These are phyloP conservation scores for Parauchenoglanis ngamensis DNA, from an alignment of 2,797 vertebrate genomes.

Conservation along the genomic window DNA sequence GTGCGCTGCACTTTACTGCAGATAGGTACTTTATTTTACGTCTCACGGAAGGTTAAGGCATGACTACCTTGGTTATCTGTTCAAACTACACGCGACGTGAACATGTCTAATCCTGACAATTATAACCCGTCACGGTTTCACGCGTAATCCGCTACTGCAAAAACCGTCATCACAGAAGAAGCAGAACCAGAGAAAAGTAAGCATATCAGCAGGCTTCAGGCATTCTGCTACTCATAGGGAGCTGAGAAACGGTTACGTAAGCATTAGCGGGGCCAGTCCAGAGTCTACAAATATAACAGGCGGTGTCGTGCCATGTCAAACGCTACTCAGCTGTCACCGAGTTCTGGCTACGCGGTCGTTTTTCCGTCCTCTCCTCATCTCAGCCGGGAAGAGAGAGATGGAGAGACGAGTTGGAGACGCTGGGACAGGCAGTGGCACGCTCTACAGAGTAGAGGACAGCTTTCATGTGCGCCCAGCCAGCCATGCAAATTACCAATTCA, in stretches of 20 bases:
- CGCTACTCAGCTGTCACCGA: slow-evolving; percentile 10
- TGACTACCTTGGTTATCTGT: slow-evolving; percentile 23
- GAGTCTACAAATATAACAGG: slow-evolving; percentile 39
- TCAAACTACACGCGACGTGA: slow-evolving; percentile 14
- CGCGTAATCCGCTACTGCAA: slow-evolving; percentile 36
- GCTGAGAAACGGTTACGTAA: slow-evolving; percentile 46
- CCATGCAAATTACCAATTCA: slow-evolving; percentile 44
- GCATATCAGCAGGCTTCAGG: slow-evolving; percentile 23
- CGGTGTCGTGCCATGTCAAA: slow-evolving; percentile 29
- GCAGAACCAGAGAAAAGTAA: neutral
- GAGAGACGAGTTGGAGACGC: slow-evolving; percentile 26
- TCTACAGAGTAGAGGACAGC: slow-evolving; percentile 32
- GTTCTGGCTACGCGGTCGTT: slow-evolving; percentile 3
- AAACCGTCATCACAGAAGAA: slow-evolving; percentile 23
- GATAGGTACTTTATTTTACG: too few species aligned
- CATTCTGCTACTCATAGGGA: slow-evolving; percentile 21
- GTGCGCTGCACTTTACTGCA: neutral
- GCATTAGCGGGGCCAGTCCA: slow-evolving; percentile 39
- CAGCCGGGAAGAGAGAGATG: slow-evolving; percentile 5
- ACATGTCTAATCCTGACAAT: slow-evolving; percentile 41
- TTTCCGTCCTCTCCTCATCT: neutral
- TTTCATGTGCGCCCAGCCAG: slow-evolving; percentile 43
- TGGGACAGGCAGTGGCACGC: slow-evolving; percentile 40
- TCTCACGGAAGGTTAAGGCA: neutral
- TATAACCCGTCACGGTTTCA: slow-evolving; percentile 30